phyloP scores from a whole-genome alignment of 2,797 vertebrate species.

The Neoniphon sammara region DNA sequence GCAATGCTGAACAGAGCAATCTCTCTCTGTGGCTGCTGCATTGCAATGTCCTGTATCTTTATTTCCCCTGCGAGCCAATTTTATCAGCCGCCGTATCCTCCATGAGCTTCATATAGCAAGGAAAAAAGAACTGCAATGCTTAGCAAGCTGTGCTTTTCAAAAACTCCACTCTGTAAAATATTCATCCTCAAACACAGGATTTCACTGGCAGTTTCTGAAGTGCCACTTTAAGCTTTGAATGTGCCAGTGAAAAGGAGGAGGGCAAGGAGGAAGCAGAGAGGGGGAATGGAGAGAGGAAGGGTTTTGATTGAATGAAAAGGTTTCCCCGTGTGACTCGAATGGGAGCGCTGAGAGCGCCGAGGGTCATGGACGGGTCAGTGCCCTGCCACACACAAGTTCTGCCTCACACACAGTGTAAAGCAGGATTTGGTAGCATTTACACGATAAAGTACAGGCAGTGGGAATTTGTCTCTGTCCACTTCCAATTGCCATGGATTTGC shows the following conservation, averaged over 20 bases:
- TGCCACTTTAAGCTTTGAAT: conserved; percentile 47
- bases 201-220: conserved; percentile 34
- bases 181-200: conserved; percentile 35
- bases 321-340: conserved; percentile 43
- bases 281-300: conserved; percentile 12
- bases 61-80: conserved; percentile 37
- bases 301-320: conserved; percentile 56
- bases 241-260: conserved; percentile 47
- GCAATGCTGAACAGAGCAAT: not conserved
- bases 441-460: not conserved
- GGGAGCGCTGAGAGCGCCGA: conserved; percentile 27
- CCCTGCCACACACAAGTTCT: conserved; percentile 9
- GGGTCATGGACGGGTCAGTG: conserved; percentile 30
- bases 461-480: not conserved
- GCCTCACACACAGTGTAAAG: conserved; percentile 2
- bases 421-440: not conserved
- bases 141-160: conserved; percentile 25
- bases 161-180: conserved; percentile 39
- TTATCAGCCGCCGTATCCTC: conserved; percentile 16
- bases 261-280: conserved; percentile 25
- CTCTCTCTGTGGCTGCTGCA: conserved; percentile 5
- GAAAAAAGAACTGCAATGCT: conserved; percentile 15
- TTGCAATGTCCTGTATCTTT: conserved; percentile 18
- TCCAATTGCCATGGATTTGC: not conserved
- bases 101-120: not conserved